A percentile compares a stretch with the other conserved stretches of the same genome.
Evolutionary conservation across 2,113 vertebrate species (phyloP).

Genomic region (human (Homo sapiens)): DNA sequence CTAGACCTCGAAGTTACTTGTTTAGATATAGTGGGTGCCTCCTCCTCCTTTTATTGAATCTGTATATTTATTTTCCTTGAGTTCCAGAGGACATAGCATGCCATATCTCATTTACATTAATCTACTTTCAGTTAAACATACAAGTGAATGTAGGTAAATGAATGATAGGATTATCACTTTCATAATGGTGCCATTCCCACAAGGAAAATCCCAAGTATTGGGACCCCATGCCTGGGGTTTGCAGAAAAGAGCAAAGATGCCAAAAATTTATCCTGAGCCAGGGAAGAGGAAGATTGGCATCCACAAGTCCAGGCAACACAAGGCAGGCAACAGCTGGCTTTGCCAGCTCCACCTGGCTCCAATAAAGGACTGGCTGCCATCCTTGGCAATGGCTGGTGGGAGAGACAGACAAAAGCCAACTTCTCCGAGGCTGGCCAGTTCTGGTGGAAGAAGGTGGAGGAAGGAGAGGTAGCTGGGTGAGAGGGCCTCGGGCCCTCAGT

Average conservation of each 20-base stretch:
- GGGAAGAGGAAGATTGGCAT: conserved; percentile 60
- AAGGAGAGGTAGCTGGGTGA: conserved; percentile 60
- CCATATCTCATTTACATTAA: conserved; percentile 3
- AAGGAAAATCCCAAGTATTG: conserved; percentile 23
- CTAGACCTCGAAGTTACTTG: background rate
- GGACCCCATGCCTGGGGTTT: conserved; percentile 33
- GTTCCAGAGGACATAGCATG: conserved; percentile 27
- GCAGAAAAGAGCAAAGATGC: conserved; percentile 58
- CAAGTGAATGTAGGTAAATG: background rate
- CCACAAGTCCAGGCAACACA: conserved; percentile 62
- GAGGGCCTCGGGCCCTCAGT: conserved; percentile 66
- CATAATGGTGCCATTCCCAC: background rate
- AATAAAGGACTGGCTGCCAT: conserved; percentile 72
- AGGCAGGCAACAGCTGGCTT: conserved; percentile 73
- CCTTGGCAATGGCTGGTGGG: conserved; percentile 67
- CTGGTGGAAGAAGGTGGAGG: conserved; percentile 57
- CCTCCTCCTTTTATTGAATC: background rate
- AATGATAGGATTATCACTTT: conserved; percentile 38
- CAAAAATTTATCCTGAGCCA: conserved; percentile 57
- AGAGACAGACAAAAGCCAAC: conserved; percentile 68
- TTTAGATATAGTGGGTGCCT: background rate
- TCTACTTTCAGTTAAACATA: conserved; percentile 39
- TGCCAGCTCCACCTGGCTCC: conserved; percentile 74
- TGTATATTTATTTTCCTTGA: conserved; percentile 48
- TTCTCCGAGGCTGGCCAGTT: conserved; percentile 67